These are phyloP conservation scores for Anolis sagrei DNA, from an alignment of 2,113 vertebrate species.

Conservation along the genomic window DNA sequence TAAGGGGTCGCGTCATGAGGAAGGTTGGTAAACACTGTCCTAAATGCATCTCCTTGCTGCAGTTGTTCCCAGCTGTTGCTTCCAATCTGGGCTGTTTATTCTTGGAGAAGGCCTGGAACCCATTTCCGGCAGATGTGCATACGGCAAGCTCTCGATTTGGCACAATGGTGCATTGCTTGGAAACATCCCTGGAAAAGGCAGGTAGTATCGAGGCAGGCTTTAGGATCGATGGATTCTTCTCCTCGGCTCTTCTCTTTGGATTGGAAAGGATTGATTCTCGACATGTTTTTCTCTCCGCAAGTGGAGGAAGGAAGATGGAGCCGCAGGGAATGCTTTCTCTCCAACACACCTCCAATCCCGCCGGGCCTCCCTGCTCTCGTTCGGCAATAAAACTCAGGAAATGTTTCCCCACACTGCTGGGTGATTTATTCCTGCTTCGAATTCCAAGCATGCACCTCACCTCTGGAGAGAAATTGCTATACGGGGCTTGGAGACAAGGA, in stretches of 20 bases:
- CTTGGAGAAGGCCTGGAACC: background rate
- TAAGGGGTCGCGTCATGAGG: too few species aligned
- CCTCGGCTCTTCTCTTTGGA: background rate
- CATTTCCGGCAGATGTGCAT: background rate
- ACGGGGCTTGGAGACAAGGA: background rate
- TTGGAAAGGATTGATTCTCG: background rate
- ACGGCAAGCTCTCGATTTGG: background rate
- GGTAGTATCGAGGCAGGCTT: background rate
- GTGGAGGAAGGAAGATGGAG: background rate
- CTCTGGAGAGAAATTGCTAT: background rate
- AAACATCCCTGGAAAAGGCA: slow-evolving; percentile 7
- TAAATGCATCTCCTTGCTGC: background rate
- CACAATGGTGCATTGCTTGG: background rate
- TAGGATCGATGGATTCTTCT: background rate
- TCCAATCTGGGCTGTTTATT: background rate
- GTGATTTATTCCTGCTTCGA: background rate
- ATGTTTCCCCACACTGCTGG: background rate
- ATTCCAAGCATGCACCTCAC: background rate
- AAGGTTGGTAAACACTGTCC: too few species aligned
- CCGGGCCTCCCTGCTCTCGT: slow-evolving; percentile 33
- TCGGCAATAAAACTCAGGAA: slow-evolving; percentile 51
- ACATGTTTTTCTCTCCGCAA: background rate
- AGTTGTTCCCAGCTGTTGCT: background rate
- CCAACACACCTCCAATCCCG: background rate
- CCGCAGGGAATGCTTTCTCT: background rate